These are phyloP conservation scores for Isoperla grammatica DNA, from an alignment of 2,888 invertebrate species.

Conservation along the genomic window DNA sequence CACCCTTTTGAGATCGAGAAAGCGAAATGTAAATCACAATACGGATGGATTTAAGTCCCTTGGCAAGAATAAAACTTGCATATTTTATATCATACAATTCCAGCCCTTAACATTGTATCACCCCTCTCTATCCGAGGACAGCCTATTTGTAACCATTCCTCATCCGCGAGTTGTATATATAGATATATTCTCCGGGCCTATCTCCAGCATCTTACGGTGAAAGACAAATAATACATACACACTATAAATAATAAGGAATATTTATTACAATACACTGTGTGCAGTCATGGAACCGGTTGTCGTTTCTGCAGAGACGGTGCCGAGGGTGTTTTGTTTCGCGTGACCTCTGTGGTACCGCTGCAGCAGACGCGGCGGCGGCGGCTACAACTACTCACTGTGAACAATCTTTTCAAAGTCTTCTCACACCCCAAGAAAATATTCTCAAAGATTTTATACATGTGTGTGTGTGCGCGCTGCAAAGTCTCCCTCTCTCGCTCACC, in stretches of 20 bases:
- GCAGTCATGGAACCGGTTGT: neutral
- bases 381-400: neutral
- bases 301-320: neutral
- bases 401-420: too few relatives aligned
- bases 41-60: too few relatives aligned
- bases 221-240: slow-evolving; percentile 13
- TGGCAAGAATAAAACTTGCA: too few relatives aligned
- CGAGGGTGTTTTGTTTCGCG: neutral
- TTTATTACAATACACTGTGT: slow-evolving; percentile 1
- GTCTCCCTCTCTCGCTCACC: slow-evolving; percentile 1
- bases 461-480: too few relatives aligned
- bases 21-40: too few relatives aligned
- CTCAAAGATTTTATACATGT: too few relatives aligned
- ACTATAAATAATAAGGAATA: slow-evolving; percentile 17
- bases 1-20: too few relatives aligned
- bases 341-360: slow-evolving; percentile 1
- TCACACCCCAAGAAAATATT: too few relatives aligned
- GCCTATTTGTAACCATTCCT: slow-evolving; percentile 14
- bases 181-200: slow-evolving; percentile 1
- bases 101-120: too few relatives aligned
- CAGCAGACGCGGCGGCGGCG: neutral
- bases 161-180: neutral
- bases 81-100: too few relatives aligned
- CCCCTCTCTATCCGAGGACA: neutral
- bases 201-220: neutral